Evolutionary conservation across 2,113 vertebrate species (phyloP).

Genomic region (Setophaga petechia): DNA sequence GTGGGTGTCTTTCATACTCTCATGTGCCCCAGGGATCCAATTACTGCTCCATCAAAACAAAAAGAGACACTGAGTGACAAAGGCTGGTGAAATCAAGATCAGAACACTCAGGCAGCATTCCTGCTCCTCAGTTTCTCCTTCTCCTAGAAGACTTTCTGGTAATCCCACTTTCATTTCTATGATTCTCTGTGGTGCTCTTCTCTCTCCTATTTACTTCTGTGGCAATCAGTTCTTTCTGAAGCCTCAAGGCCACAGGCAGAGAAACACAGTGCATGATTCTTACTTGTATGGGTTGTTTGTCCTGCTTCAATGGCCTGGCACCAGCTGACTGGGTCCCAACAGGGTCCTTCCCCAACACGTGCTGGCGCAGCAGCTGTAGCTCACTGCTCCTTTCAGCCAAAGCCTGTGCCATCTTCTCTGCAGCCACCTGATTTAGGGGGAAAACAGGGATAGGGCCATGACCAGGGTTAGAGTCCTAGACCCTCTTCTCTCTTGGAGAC

Average conservation of each 20-base stretch:
- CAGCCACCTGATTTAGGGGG: constrained; percentile 68
- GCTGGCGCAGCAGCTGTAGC: constrained; percentile 82
- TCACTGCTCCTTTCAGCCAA: constrained; percentile 80
- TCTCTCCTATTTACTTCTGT: not conserved
- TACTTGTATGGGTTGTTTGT: constrained; percentile 82
- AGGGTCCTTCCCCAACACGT: constrained; percentile 72
- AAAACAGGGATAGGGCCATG: not conserved
- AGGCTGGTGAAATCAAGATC: not conserved
- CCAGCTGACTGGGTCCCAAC: not conserved
- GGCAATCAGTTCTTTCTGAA: not conserved
- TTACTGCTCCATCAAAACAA: constrained; percentile 3
- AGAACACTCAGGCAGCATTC: constrained; percentile 1
- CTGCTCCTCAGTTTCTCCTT: constrained; percentile 8
- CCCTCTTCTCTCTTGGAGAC: not conserved
- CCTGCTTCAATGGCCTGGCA: constrained; percentile 57
- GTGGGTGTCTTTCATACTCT: constrained; percentile 9
- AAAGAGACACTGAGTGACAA: constrained; percentile 1
- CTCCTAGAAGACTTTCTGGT: not conserved
- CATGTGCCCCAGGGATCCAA: not conserved
- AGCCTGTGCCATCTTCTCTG: constrained; percentile 77
- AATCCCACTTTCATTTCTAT: not conserved
- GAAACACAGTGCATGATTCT: not conserved
- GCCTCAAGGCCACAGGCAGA: not conserved
- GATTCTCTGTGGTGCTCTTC: not conserved
- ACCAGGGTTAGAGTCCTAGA: not conserved